A percentile compares a stretch with the other conserved stretches of the same genome.
These are phyloP conservation scores for Sebastes flavidus DNA, from an alignment of 2,797 vertebrate species.

Conservation along the genomic window DNA sequence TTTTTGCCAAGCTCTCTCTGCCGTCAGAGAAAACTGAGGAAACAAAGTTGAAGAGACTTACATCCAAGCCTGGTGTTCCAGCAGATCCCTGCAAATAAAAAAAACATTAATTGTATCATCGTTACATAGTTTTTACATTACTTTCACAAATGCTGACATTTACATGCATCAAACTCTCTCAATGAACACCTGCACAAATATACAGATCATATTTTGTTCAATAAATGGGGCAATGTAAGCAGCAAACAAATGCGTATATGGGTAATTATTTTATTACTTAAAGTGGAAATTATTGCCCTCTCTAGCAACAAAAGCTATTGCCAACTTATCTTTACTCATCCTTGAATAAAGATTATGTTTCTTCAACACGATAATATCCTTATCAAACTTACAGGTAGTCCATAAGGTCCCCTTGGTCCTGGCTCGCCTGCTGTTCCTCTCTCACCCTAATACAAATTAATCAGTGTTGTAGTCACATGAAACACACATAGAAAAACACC, in stretches of 20 bases:
- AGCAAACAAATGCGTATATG: neutral
- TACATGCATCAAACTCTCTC: neutral
- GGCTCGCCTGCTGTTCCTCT: constrained; percentile 90
- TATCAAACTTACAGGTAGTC: constrained; percentile 91
- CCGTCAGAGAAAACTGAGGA: neutral
- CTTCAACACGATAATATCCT: neutral
- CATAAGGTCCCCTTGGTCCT: constrained; percentile 95
- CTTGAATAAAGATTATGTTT: neutral
- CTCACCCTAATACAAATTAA: constrained; percentile 87
- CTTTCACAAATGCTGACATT: neutral
- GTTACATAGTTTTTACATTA: neutral
- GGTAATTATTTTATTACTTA: neutral
- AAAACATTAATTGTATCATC: neutral
- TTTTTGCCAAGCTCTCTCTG: neutral
- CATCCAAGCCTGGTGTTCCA: constrained; percentile 96
- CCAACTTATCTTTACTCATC: neutral
- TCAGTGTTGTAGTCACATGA: neutral
- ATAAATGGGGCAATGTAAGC: neutral
- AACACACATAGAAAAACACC: neutral
- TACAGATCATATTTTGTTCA: neutral
- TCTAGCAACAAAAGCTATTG: neutral
- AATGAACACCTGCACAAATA: neutral
- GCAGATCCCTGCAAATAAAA: constrained; percentile 90
- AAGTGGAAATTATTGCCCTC: neutral
- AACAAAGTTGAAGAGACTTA: constrained; percentile 82